Conservation (phyloP, 2,888 invertebrate genomes). For the Trisateles emortualis region DNA sequence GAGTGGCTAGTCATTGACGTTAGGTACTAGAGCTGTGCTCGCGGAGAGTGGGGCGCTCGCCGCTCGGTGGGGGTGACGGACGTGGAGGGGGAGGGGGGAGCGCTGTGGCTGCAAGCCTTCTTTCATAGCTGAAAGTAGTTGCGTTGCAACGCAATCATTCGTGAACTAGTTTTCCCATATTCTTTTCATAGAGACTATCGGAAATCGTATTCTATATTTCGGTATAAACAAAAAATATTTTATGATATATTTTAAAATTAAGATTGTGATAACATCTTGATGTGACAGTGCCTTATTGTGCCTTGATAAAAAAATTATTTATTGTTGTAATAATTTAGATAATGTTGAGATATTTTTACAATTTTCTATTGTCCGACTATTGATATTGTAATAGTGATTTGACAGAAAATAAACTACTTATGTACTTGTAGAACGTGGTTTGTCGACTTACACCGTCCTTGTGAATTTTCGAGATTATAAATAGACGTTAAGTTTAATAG, state of each 20-base stretch:
- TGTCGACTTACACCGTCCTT: constrained; percentile 86
- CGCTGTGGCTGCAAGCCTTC: constrained; percentile 69
- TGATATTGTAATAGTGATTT: constrained; percentile 68
- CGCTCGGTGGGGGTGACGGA: too few species aligned
- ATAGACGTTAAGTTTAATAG: constrained; percentile 78
- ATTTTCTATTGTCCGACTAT: constrained; percentile 71
- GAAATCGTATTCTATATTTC: constrained; percentile 66
- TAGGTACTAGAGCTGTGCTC: not conserved
- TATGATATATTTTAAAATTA: constrained; percentile 68
- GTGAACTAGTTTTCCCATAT: constrained; percentile 72
- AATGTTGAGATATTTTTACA: constrained; percentile 77
- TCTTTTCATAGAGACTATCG: constrained; percentile 77
- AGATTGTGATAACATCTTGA: constrained; percentile 85
- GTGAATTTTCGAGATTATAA: constrained; percentile 85
- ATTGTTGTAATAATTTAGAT: constrained; percentile 81
- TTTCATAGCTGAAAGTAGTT: constrained; percentile 75
- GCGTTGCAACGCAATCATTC: constrained; percentile 66
- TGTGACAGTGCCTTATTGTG: constrained; percentile 85
- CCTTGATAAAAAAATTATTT: constrained; percentile 80
- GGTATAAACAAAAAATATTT: constrained; percentile 54
- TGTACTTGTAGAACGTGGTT: constrained; percentile 74
- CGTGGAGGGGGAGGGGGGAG: not conserved
- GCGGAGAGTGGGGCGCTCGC: too few species aligned
- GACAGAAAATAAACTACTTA: constrained; percentile 74
- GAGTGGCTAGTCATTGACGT: constrained; percentile 62